Percentiles rank a stretch among this genome's conserved stretches.
Conservation (phyloP, 2,113 vertebrate genomes). For the Willisornis vidua region DNA sequence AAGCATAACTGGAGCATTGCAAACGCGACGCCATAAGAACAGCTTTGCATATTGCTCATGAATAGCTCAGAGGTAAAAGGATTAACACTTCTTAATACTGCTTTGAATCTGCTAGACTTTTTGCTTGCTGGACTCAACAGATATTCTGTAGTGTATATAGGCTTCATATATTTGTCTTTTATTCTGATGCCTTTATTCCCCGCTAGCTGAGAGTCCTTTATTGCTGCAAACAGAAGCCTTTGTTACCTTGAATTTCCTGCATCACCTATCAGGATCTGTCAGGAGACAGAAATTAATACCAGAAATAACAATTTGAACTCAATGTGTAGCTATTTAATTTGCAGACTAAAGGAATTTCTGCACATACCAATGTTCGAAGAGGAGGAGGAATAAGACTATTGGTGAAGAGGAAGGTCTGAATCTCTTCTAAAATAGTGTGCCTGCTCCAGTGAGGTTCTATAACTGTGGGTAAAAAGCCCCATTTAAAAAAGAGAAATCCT, state of each 20-base stretch:
- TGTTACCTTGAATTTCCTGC: slow-evolving; percentile 49
- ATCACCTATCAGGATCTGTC: slow-evolving; percentile 45
- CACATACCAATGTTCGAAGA: background rate
- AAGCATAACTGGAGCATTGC: slow-evolving; percentile 63
- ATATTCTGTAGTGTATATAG: slow-evolving; percentile 22
- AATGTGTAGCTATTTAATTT: slow-evolving; percentile 28
- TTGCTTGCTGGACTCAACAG: slow-evolving; percentile 58
- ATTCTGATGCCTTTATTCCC: background rate
- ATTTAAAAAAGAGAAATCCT: background rate
- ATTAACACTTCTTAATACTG: slow-evolving; percentile 67
- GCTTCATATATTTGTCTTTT: slow-evolving; percentile 15
- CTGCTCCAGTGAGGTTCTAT: background rate
- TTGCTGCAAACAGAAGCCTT: slow-evolving; percentile 48
- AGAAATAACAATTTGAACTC: slow-evolving; percentile 32
- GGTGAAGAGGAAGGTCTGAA: background rate
- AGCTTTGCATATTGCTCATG: slow-evolving; percentile 68
- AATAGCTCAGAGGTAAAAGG: slow-evolving; percentile 71
- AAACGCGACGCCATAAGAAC: slow-evolving; percentile 51
- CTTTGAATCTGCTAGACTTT: slow-evolving; percentile 60
- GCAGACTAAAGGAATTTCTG: background rate
- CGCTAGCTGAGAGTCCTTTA: background rate
- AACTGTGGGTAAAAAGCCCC: background rate
- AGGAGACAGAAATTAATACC: slow-evolving; percentile 56
- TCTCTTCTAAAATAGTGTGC: background rate
- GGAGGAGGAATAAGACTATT: background rate